Evolutionary conservation across 2,797 vertebrate genomes (phyloP), one percentile per base, ranked within the genome.

Genomic region (Phalanger gymnotis): DNA sequence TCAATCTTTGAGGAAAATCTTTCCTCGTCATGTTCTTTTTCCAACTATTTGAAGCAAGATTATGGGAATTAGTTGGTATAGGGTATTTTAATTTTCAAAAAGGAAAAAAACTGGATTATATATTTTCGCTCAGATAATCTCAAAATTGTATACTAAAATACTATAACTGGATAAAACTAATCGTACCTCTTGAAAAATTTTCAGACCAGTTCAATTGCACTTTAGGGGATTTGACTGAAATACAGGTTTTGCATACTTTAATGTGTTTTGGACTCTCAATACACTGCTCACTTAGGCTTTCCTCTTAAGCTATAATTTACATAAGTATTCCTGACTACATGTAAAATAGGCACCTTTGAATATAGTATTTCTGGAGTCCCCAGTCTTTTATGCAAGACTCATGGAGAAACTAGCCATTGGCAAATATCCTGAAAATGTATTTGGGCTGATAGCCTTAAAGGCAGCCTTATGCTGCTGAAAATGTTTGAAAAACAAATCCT

Each of bases 71-170:
- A 81, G 94, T 93, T 95, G 94, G 93, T 58, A 31, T 19, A 53
- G 54, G 95, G 31, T 94, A 16, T 96, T 97, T 96, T 93, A 53
- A 95, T 22, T 66, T 94, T 56, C 92, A 95, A 52, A 93, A 95
- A 96, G 91, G 9, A 73, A 81, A 55, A 3, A 92, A 97, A 96
- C 94, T 92, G 53, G 91, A 87, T 94, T 96, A 90, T 94, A 93
- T 81, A 81, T 93, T 95, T 87, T 91, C 93, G 61, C 81, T 93
- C 54, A 95, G 87, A 95, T 93, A 97, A 54, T 95, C 61, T 96
- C 54, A 90, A 9, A 34, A 61, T 52, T 56, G 94, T 94, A 53
- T 12, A 56, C 31, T 94, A 95, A 95, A 94, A 94, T 94, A 19
- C 93, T 91, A 0, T 61, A 91, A 94, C 90, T 92, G 87, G 73